A percentile compares a stretch with the other conserved stretches of the same genome.
These are phyloP conservation scores for Aporrectodea caliginosa DNA, from an alignment of 1,140 invertebrate species.

Conservation along the genomic window DNA sequence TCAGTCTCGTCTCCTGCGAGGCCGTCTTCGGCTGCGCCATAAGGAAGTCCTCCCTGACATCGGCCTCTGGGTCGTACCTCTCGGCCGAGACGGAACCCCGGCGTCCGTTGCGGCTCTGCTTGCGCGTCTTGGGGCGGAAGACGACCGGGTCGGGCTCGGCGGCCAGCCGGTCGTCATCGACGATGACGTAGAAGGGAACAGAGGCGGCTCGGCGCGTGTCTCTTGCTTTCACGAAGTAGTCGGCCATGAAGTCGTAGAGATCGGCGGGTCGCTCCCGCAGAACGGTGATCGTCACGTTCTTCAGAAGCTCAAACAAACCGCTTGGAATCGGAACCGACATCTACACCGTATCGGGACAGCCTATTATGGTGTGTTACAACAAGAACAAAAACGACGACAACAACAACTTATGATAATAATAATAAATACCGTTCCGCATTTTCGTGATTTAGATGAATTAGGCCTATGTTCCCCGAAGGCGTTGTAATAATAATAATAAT, in stretches of 20 bases:
- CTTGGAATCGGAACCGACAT: too few species aligned
- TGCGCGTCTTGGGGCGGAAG: slow-evolving; percentile 43
- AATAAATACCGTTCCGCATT: too few species aligned
- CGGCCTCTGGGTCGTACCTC: slow-evolving; percentile 90
- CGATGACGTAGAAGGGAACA: slow-evolving; percentile 54
- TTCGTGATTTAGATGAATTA: too few species aligned
- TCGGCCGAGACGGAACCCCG: slow-evolving; percentile 65
- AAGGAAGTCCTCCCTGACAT: slow-evolving; percentile 67
- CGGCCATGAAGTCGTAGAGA: slow-evolving; percentile 83
- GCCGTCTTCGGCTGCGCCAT: slow-evolving; percentile 55
- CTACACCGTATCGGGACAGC: too few species aligned
- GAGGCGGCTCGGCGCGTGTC: slow-evolving; percentile 43
- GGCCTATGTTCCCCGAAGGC: too few species aligned
- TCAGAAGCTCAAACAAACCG: slow-evolving; percentile 81
- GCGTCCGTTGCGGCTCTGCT: slow-evolving; percentile 37
- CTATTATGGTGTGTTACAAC: too few species aligned
- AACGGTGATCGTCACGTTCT: slow-evolving; percentile 92
- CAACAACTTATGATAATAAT: too few species aligned
- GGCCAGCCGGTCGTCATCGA: slow-evolving; percentile 48
- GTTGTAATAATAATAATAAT: too few species aligned
- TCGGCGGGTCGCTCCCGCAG: slow-evolving; percentile 83
- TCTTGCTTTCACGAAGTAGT: slow-evolving; percentile 73
- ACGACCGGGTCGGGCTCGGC: slow-evolving; percentile 46
- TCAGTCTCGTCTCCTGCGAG: slow-evolving; percentile 78
- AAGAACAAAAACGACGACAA: too few species aligned